Conservation (phyloP, 2,888 invertebrate species). For the Nephrotoma appendiculata region DNA sequence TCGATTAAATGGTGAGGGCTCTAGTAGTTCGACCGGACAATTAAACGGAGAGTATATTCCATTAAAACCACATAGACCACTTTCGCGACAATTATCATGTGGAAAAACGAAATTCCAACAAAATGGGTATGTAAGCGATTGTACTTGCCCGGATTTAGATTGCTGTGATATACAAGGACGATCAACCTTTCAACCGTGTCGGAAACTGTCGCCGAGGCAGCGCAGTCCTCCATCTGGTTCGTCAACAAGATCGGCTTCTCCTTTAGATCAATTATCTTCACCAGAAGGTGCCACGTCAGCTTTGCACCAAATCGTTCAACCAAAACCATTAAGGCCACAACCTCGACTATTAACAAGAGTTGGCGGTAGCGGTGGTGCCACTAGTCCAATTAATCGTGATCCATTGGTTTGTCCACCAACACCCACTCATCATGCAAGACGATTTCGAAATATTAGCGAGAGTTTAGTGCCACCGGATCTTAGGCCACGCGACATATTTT, state of each 20-base stretch:
- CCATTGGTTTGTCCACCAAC: constrained; percentile 70
- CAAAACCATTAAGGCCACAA: constrained; percentile 36
- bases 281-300: constrained; percentile 14
- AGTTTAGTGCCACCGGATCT: constrained; percentile 34
- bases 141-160: not conserved
- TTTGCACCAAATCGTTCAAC: constrained; percentile 9
- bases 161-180: not conserved
- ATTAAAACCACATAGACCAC: constrained; percentile 49
- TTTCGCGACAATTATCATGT: constrained; percentile 49
- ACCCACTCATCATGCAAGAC: constrained; percentile 70
- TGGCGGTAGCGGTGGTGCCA: constrained; percentile 17
- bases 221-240: constrained; percentile 32
- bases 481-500: constrained; percentile 32
- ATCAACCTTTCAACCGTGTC: constrained; percentile 16
- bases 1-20: not conserved
- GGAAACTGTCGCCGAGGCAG: constrained; percentile 21
- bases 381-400: constrained; percentile 8
- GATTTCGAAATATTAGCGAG: constrained; percentile 38
- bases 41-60: constrained; percentile 22
- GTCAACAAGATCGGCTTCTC: constrained; percentile 31
- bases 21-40: constrained; percentile 16
- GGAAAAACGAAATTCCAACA: constrained; percentile 31
- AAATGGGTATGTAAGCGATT: constrained; percentile 16
- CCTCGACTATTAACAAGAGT: constrained; percentile 47
- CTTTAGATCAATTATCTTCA: constrained; percentile 22